Conservation (phyloP, 2,888 invertebrate species). For the Agonopterix subpropinquella region DNA sequence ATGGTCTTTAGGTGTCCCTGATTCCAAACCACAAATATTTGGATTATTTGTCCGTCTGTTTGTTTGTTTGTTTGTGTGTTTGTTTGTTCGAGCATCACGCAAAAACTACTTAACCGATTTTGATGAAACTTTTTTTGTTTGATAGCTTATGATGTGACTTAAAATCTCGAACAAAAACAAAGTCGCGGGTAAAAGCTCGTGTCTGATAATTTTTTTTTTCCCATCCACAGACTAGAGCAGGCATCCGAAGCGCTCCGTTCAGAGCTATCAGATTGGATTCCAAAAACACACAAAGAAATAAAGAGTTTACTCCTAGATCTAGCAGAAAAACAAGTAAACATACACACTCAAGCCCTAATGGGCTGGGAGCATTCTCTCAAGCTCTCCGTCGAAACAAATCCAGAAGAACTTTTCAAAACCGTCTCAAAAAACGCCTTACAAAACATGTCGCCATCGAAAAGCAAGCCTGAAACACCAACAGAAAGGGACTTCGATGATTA, state of each 20-base stretch:
- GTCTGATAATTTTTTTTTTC: no score
- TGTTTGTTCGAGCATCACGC: no score
- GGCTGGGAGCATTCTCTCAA: conserved; percentile 56
- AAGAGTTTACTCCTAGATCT: conserved; percentile 46
- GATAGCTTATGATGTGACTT: no score
- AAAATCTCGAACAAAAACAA: no score
- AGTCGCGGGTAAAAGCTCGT: no score
- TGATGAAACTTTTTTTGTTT: no score
- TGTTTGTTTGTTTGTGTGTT: no score
- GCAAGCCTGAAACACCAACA: conserved; percentile 33
- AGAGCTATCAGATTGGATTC: conserved; percentile 57
- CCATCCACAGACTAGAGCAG: conserved; percentile 47
- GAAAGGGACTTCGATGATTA: conserved; percentile 44
- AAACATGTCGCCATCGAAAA: conserved; percentile 51
- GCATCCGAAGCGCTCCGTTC: conserved; percentile 59
- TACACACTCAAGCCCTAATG: conserved; percentile 29
- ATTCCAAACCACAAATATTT: no score
- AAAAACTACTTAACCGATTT: no score
- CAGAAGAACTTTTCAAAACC: conserved; percentile 52
- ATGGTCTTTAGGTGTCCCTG: no score
- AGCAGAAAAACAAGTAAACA: conserved; percentile 37
- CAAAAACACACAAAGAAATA: conserved; percentile 50
- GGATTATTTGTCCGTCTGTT: no score
- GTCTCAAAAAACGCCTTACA: conserved; percentile 58
- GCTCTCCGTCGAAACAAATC: conserved; percentile 38